These are phyloP conservation scores for Corythornis madagascariensis DNA, from an alignment of 2,113 vertebrate genomes.

Conservation along the genomic window DNA sequence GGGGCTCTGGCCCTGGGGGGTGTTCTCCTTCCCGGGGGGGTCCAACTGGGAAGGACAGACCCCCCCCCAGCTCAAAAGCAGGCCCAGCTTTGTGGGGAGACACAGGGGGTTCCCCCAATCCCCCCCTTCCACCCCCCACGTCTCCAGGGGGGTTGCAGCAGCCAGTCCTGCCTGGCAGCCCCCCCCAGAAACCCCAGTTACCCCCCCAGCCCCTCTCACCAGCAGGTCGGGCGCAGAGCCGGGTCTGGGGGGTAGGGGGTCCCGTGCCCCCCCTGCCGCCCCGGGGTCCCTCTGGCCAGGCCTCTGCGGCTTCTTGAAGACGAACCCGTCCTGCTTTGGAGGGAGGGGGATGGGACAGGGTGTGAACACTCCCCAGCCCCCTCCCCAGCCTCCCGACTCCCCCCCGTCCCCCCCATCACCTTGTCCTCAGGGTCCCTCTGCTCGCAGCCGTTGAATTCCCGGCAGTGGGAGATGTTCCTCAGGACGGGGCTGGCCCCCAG, in stretches of 20 bases:
- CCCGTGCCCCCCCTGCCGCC: not conserved
- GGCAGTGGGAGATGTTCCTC: conserved; percentile 72
- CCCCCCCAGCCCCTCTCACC: conserved; percentile 64
- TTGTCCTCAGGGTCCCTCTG: conserved; percentile 79
- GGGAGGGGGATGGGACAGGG: not conserved
- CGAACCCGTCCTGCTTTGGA: conserved; percentile 76
- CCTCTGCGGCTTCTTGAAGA: conserved; percentile 87
- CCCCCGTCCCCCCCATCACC: conserved; percentile 35
- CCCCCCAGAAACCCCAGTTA: too few species aligned
- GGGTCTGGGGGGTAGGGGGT: conserved; percentile 78
- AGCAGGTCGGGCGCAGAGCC: conserved; percentile 86
- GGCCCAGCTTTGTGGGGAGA: not conserved
- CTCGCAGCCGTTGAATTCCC: conserved; percentile 64
- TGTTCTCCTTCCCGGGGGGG: conserved; percentile 49
- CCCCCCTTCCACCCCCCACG: not conserved
- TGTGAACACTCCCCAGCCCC: not conserved
- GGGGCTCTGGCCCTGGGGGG: conserved; percentile 73
- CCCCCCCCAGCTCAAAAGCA: not conserved
- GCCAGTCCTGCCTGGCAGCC: not conserved
- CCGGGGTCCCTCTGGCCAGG: conserved; percentile 33
- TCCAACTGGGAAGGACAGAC: not conserved
- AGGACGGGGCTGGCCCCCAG: conserved; percentile 80
- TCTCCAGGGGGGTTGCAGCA: not conserved
- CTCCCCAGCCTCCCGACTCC: too few species aligned
- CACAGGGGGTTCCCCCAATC: not conserved